Evolutionary conservation across 2,888 invertebrate genomes (phyloP), one percentile per base, ranked within the genome.

Genomic region (Cremastinae sp.): DNA sequence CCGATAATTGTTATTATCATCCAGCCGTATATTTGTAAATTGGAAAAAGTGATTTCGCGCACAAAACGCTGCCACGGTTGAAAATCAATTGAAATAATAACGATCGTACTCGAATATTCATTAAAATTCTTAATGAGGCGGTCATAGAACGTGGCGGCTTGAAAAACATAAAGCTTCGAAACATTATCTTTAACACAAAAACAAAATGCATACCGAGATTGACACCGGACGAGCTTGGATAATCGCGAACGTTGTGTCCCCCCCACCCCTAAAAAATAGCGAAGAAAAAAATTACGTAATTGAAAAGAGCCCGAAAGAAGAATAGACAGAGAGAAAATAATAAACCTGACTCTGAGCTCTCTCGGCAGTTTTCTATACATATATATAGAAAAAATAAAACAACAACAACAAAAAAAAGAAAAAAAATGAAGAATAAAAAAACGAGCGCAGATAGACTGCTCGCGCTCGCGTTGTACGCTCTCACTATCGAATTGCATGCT

Each of bases 401-500:
- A n/a, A n/a, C n/a, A n/a, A n/a, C n/a, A 39, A 55, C 12, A 41
- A 41, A 49, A 65, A 20, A 55, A 18, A 28, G 20, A 51, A 41
- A 16, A 58, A 49, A 35, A 51, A 37, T 5, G n/a, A 37, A 45
- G 22, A 16, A 39, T 28, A 41, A 22, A 45, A 45, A 14, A 12
- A 35, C 45, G 37, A 7, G 47, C 43, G 18, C n/a, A 69, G 41
- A 69, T 69, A 64, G 51, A 61, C 64, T 61, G 81, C 28, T 28
- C 28, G 81, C 78, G 83, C 80, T 80, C 81, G 80, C 81, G 80
- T 79, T 78, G 80, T 81, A 81, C 28, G 28, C 28, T 81, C 81
- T 84, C 84, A 85, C 82, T 74, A 82, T 83, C 84, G 82, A 87
- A 86, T 82, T 89, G 89, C 89, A 89, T 89, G 89, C 89, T 88